A percentile compares a stretch with the other conserved stretches of the same genome.
phyloP scores from a whole-genome alignment of 2,888 invertebrate species.

The Acanthacorydalis orientalis region DNA sequence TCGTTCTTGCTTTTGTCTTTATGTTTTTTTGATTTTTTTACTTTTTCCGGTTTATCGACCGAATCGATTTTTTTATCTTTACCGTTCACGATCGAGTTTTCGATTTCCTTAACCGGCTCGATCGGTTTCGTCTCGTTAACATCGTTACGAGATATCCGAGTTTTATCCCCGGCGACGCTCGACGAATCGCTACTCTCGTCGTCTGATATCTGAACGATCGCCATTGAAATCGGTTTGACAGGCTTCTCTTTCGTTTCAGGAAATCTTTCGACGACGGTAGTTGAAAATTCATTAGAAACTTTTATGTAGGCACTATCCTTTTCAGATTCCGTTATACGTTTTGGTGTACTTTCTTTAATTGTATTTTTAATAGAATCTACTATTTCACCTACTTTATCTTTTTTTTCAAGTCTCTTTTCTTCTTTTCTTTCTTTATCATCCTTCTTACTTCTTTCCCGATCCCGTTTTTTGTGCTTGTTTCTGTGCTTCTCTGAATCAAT shows the following conservation, averaged over 20 bases:
- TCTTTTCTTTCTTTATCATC: constrained; percentile 35
- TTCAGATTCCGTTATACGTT: constrained; percentile 14
- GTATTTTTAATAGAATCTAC: constrained; percentile 12
- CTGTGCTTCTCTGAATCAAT: constrained; percentile 26
- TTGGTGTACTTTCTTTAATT: constrained; percentile 14
- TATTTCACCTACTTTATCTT: constrained; percentile 10
- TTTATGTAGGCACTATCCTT: constrained; percentile 12
- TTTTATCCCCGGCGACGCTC: background rate
- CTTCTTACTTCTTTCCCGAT: constrained; percentile 30
- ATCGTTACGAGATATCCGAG: background rate
- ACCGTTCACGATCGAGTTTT: no score
- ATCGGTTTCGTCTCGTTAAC: constrained; percentile 9
- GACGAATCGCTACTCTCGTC: constrained; percentile 4
- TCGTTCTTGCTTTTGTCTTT: constrained; percentile 39
- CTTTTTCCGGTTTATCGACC: constrained; percentile 9
- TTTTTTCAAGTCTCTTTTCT: constrained; percentile 14
- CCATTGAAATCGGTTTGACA: background rate
- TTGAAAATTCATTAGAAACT: constrained; percentile 11
- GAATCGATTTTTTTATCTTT: background rate
- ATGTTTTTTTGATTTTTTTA: constrained; percentile 24
- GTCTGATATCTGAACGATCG: constrained; percentile 1
- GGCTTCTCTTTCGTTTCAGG: constrained; percentile 8
- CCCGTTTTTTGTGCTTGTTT: constrained; percentile 36
- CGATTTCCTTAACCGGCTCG: constrained; percentile 22
- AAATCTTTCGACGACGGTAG: constrained; percentile 10